phyloP scores from a whole-genome alignment of 92 coral and sea anemone species.

The Epizoanthus illoricatus region DNA sequence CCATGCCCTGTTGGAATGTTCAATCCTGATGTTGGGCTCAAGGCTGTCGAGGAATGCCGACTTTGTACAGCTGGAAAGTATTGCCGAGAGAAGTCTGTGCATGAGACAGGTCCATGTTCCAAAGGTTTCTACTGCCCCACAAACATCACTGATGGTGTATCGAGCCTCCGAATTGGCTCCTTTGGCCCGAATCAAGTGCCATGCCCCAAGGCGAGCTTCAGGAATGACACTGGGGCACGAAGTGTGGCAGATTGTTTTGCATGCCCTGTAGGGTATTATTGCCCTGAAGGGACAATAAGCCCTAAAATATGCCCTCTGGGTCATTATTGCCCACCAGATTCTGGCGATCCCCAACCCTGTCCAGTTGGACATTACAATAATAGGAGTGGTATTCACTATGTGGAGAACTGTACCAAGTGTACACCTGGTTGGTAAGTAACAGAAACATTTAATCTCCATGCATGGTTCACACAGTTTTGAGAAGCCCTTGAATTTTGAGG shows the following conservation, averaged over 20 bases:
- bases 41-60: slow-evolving; percentile 64
- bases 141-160: slow-evolving; percentile 93
- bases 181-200: slow-evolving; percentile 91
- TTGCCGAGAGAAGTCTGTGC: slow-evolving; percentile 73
- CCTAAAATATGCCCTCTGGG: slow-evolving; percentile 82
- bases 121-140: slow-evolving; percentile 96
- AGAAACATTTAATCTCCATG: no score
- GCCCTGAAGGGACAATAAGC: slow-evolving; percentile 77
- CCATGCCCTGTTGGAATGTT: slow-evolving; percentile 98
- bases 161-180: slow-evolving; percentile 88
- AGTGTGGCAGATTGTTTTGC: slow-evolving; percentile 70
- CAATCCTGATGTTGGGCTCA: slow-evolving; percentile 65
- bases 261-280: slow-evolving; percentile 76
- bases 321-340: slow-evolving; percentile 88
- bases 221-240: slow-evolving; percentile 74
- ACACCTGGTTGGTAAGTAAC: slow-evolving; percentile 92
- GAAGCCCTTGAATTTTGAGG: no score
- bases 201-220: slow-evolving; percentile 88
- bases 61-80: slow-evolving; percentile 95
- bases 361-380: slow-evolving; percentile 88
- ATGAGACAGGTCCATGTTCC: slow-evolving; percentile 71
- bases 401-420: slow-evolving; percentile 90
- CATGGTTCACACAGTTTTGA: no score
- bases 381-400: slow-evolving; percentile 62
- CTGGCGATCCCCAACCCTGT: slow-evolving; percentile 97